A percentile compares a stretch with the other conserved stretches of the same genome.
These are phyloP conservation scores for Drosophila fulvimacula DNA, from an alignment of 2,888 invertebrate species.

Conservation along the genomic window DNA sequence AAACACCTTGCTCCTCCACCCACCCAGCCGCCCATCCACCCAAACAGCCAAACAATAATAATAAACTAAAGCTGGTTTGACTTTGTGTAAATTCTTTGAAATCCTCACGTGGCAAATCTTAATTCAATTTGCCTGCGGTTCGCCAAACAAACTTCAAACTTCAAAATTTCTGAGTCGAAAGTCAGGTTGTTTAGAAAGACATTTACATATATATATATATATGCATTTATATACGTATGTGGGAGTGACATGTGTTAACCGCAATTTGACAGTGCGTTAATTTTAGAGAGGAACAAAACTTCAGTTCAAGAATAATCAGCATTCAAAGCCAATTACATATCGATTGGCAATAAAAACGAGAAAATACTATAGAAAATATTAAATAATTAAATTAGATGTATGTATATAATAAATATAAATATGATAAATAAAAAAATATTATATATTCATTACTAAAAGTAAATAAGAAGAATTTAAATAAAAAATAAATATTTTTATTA, in stretches of 20 bases:
- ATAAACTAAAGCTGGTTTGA: constrained; percentile 81
- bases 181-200: constrained; percentile 14
- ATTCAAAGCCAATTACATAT: constrained; percentile 3
- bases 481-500: no score
- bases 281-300: background rate
- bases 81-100: constrained; percentile 77
- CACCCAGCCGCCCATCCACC: background rate
- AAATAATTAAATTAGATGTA: background rate
- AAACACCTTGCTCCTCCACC: constrained; percentile 15
- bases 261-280: constrained; percentile 12
- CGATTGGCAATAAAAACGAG: background rate
- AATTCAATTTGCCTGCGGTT: constrained; percentile 73
- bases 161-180: constrained; percentile 24
- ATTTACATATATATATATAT: background rate
- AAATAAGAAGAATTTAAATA: no score
- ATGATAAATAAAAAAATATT: no score
- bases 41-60: constrained; percentile 59
- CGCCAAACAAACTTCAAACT: constrained; percentile 13
- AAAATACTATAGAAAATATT: background rate
- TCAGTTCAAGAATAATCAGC: background rate
- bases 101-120: constrained; percentile 80
- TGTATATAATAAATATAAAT: no score
- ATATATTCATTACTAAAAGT: no score
- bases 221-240: background rate
- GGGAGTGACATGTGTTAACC: constrained; percentile 22